Base-by-base conservation (phyloP, 2,113 vertebrate genomes). In the Rhinolophus ferrumequinum region DNA sequence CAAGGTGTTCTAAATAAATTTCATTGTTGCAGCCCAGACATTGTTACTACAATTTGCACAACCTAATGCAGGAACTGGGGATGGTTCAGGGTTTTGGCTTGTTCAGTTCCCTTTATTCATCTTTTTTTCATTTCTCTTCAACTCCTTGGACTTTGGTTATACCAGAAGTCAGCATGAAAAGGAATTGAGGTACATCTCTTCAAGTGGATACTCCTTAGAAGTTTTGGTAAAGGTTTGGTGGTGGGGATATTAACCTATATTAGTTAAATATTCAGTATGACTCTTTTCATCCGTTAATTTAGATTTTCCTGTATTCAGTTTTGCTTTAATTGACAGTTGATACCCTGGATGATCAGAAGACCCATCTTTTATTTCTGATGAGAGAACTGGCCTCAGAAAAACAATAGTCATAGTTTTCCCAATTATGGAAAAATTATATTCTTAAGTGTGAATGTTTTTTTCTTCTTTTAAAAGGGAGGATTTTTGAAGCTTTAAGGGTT, bases 341-440 rank as follows among this genome's bases (percentile, higher is more conserved):
- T 19, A 84, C 13, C 33, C 64, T 79, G 14, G 30, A 47, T 6
- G 26, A 26, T 93, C 15, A 28, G 26, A 73, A 95, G 73, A 67
- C 2, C 35, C 19, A 11, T 95, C 35, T 87, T 64, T 85, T 80
- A 84, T 94, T 90, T 69, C 24, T 82, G 28, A 44, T 88, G 22
- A 94, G 35, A 89, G 44, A 94, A 93, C 16, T 56, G 35, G 90
- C 30, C 26, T 84, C 66, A 93, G 54, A 88, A 95, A 89, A 94
- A 88, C 30, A 94, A 24, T 19, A 77, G 47, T 47, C 41, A 56
- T 88, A 54, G 52, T 64, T 64, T 80, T 38, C 13, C 79, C 8
- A 69, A 13, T 3, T 50, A 67, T 47, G 35, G 16, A 0, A 11
- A 60, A 72, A 72, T 58, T 77, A 19, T 83, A 73, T 86, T 62